Evolutionary conservation across 2,888 invertebrate species (phyloP).

Genomic region (Alcis repandata): DNA sequence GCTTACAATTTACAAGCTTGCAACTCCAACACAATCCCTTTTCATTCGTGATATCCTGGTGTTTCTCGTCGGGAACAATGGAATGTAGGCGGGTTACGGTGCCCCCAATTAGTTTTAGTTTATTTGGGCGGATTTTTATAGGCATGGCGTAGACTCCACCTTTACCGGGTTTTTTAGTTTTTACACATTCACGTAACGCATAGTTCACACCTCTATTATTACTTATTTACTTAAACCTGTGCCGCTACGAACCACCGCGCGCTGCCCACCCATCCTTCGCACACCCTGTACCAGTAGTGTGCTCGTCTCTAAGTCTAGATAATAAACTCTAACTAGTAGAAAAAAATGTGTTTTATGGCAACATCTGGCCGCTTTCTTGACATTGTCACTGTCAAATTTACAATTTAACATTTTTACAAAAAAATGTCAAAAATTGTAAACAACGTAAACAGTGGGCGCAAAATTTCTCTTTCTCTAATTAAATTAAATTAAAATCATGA

Average conservation of each 20-base stretch:
- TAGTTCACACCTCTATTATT: too few species aligned
- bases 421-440: constrained; percentile 57
- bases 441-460: constrained; percentile 65
- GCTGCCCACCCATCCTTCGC: too few species aligned
- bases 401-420: background rate
- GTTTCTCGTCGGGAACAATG: constrained; percentile 75
- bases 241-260: too few species aligned
- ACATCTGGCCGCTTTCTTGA: background rate
- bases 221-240: too few species aligned
- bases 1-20: constrained; percentile 10
- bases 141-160: too few species aligned
- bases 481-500: constrained; percentile 84
- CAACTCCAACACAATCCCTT: constrained; percentile 57
- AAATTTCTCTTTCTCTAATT: constrained; percentile 47
- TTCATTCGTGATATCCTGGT: constrained; percentile 70
- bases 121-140: constrained; percentile 56
- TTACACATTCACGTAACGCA: too few species aligned
- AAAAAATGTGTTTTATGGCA: too few species aligned
- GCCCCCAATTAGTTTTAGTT: constrained; percentile 31
- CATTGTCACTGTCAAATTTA: background rate
- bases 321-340: too few species aligned
- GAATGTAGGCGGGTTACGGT: constrained; percentile 79
- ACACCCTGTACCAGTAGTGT: too few species aligned
- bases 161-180: too few species aligned
- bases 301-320: too few species aligned